Base-by-base conservation (phyloP, 2,797 vertebrate species). In the Bryconaethiops microstoma region DNA sequence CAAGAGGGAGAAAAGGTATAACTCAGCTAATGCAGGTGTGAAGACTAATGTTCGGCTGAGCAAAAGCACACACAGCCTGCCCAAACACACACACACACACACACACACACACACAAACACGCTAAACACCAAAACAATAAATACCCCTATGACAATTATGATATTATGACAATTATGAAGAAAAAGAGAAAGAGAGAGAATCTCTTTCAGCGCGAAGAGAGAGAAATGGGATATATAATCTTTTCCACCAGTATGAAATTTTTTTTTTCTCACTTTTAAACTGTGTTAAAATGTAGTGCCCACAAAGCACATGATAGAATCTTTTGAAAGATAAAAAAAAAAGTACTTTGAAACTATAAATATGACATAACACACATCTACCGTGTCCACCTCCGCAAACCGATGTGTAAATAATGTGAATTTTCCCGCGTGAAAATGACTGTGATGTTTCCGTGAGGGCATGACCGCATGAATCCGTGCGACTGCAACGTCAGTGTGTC, bases 11-110 rank as follows among this genome's bases (percentile, higher is more conserved):
- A 88, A 86, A 83, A 87, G 80, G 81, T 86, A 86, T 64, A 86
- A 89, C 81, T 86, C 83, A 84, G 76, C 77, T 87, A 82, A 90
- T 88, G 85, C 84, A 86, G 86, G 86, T 81, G 80, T 73, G 85
- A 82, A 88, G 82, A 83, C 83, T 78, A 90, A 84, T 81, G 86
- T 82, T 82, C 86, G 84, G 73, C 83, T 78, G 77, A 84, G 76
- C 83, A 67, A 70, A 79, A 85, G 55, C 35, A 80, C 86, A 84
- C 45, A 64, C 8, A 63, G 48, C 71, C 40, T 75, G 62, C 67
- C 75, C 64, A 52, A 17, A 39, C 54, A 57, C 63, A 48, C 48
- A 40, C 80, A 69, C 17, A 76, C 55, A 1, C 25, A n/a, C 9
- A 14, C n/a, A 29, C 1, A 29, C 29, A 29, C 29, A 29, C 29